Evolutionary conservation across 2,113 vertebrate species (phyloP), one percentile per base, ranked within the genome.

Genomic region (Nerophis lumbriciformis): DNA sequence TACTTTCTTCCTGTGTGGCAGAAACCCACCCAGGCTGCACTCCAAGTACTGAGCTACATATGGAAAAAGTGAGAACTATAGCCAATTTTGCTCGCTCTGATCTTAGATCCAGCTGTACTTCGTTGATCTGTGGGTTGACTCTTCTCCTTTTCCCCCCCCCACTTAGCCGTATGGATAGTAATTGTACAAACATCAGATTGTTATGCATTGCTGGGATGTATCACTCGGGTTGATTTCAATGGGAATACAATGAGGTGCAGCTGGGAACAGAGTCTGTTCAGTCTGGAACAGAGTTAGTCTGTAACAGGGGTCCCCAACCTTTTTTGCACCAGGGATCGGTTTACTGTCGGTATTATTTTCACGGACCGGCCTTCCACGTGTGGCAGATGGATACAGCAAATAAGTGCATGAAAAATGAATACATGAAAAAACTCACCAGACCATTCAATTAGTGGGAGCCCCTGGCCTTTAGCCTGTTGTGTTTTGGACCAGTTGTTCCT

Each of bases 191-290:
- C 35, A 44, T 58, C 65, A 68, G 63, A 73, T 64, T 64, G 53
- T 63, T 19, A 51, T 58, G 65, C 69, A 76, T 59, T 66, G 59
- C 57, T 58, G 54, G 48, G 65, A 81, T 60, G 58, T 55, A 72
- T 72, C 62, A 66, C 72, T 75, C 53, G 52, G 36, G 44, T 68
- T 64, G 61, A 76, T 81, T 71, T 13, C 74, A 78, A 82, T 69
- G 48, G 71, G 60, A 65, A 80, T 77, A 73, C 73, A 84, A 81
- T 75, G 74, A 83, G 71, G 73, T 80, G 65, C 48, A 61, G 61
- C 61, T 72, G 67, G 63, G 59, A 44, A 63, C 56, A 48, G 63
- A 55, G 76, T n/a, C n/a, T n/a, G n/a, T n/a, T n/a, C n/a, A n/a
- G n/a, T n/a, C n/a, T n/a, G n/a, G n/a, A n/a, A n/a, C n/a, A n/a